Evolutionary conservation across 2,113 vertebrate genomes (phyloP).

Genomic region (Eidolon helvum): DNA sequence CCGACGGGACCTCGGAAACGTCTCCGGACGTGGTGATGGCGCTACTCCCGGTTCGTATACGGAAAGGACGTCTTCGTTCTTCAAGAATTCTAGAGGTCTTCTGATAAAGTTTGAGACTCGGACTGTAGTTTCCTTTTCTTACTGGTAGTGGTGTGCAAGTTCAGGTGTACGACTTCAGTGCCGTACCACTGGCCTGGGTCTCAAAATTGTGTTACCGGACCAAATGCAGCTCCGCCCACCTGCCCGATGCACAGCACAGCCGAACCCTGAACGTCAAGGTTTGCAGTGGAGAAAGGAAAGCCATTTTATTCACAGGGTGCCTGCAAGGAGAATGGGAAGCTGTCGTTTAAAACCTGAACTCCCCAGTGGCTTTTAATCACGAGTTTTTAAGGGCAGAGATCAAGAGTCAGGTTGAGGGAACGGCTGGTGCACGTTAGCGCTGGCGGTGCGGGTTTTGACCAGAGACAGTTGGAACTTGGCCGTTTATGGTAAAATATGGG

Average conservation of each 20-base stretch:
- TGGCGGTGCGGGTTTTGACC: background rate
- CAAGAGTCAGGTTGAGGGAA: background rate
- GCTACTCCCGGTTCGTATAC: constrained; percentile 89
- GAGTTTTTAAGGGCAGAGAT: background rate
- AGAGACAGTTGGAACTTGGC: background rate
- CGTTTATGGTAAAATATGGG: background rate
- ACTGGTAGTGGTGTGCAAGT: background rate
- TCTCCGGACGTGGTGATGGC: constrained; percentile 95
- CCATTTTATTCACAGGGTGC: background rate
- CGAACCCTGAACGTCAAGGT: no score
- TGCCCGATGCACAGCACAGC: background rate
- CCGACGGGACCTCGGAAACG: constrained; percentile 92
- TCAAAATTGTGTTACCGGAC: background rate
- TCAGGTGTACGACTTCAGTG: background rate
- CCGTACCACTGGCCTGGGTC: accelerated
- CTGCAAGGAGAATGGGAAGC: background rate
- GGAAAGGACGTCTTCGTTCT: accelerated
- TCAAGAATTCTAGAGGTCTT: background rate
- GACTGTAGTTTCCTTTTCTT: background rate
- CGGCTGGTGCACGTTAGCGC: background rate
- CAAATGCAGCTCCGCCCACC: background rate
- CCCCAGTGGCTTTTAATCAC: background rate
- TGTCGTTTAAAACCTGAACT: background rate
- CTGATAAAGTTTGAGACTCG: accelerated
- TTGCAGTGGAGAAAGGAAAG: background rate